Evolutionary conservation across 2,113 vertebrate genomes (phyloP), one percentile per base, ranked within the genome.

Genomic region (Elgaria multicarinata): DNA sequence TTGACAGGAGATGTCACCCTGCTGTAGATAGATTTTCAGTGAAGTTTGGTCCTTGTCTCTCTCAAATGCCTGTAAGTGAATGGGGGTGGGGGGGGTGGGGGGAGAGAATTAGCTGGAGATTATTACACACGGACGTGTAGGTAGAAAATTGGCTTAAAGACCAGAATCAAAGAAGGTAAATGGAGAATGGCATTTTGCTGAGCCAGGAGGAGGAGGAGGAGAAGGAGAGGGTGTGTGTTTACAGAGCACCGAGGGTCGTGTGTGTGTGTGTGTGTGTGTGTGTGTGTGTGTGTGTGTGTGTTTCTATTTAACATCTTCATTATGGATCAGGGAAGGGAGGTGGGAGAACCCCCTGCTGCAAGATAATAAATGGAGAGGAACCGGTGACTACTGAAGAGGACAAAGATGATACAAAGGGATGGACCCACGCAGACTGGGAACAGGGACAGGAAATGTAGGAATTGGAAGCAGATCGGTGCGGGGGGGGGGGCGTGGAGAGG

Each of bases 241-340:
- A n/a, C 39, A 20, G 75, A 67, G 50, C 13, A 50, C 42, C 13
- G 3, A 50, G 42, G 72, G 44, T 72, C 87, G 58, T 4, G 4
- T 53, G 67, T 36, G 13, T 58, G 22, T 55, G n/a, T n/a, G n/a
- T n/a, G n/a, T n/a, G n/a, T 14, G 87, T 39, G 58, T 67, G 72
- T 77, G n/a, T 14, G 87, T 39, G 58, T 67, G 72, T 77, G n/a
- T 14, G 87, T 39, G n/a, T 14, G 87, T 39, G 58, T 67, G 72
- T 77, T 84, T 84, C 88, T 84, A 77, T 67, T 89, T 89, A 84
- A 67, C 42, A 39, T 77, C 88, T 89, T 89, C 88, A 89, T 84
- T 67, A 67, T 66, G 46, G 33, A n/a, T 50, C 31, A 3, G 67
- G 87, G 64, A 55, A 8, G 58, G 26, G 55, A 6, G 2, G 44